phyloP scores from a whole-genome alignment of 2,113 vertebrate genomes.

The Siniperca knerii region DNA sequence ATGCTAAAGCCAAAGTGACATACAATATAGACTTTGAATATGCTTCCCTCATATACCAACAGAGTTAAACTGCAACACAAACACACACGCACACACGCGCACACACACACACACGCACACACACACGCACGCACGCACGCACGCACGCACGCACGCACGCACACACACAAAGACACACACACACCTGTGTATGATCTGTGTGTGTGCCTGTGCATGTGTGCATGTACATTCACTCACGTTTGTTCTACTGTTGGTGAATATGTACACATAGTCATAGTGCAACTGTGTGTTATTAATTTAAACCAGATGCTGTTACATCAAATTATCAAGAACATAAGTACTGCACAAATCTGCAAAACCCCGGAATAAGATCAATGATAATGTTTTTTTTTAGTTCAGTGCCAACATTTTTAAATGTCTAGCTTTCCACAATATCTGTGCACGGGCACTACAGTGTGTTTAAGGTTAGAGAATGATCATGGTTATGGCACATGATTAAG shows the following conservation, averaged over 20 bases:
- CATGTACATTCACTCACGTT: neutral
- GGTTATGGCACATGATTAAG: neutral
- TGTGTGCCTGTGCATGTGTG: neutral
- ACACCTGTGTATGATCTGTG: neutral
- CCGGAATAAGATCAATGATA: neutral
- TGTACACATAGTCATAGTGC: neutral
- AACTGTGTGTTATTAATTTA: neutral
- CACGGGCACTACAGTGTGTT: no score
- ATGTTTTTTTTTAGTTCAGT: neutral
- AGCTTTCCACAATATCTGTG: neutral
- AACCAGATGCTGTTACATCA: neutral
- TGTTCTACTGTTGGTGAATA: neutral
- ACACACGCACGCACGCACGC: no score
- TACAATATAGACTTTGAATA: conserved; percentile 60
- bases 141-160: no score
- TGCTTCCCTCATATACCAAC: conserved; percentile 26
- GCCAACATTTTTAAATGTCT: neutral
- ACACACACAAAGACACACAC: neutral
- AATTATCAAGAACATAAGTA: neutral
- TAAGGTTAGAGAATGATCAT: neutral
- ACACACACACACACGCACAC: neutral
- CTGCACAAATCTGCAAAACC: neutral
- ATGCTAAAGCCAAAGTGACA: conserved; percentile 57
- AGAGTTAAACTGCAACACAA: neutral
- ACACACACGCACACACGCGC: neutral